These are phyloP conservation scores for Aulostomus chinensis DNA, from an alignment of 2,797 vertebrate species.

Conservation along the genomic window DNA sequence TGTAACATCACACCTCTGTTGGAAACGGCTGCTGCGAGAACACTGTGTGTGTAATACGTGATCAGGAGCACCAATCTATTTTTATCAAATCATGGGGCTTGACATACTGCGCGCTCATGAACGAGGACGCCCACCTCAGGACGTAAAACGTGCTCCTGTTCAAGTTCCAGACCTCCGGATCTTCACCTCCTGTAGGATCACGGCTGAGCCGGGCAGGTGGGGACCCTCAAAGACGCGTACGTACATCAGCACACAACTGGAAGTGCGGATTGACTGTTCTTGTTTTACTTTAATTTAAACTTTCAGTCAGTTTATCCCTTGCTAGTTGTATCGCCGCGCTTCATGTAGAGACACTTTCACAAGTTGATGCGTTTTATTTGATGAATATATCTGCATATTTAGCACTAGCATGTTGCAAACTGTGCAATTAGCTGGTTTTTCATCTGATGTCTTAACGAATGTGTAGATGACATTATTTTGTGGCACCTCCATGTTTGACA, in stretches of 20 bases:
- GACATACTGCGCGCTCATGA: conserved; percentile 31
- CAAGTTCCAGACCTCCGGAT: conserved; percentile 25
- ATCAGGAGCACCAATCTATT: conserved; percentile 78
- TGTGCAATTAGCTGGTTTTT: too few relatives aligned
- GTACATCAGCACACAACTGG: too few relatives aligned
- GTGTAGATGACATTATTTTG: too few relatives aligned
- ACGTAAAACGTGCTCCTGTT: conserved; percentile 45
- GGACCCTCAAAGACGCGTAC: conserved; percentile 16
- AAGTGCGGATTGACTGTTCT: too few relatives aligned
- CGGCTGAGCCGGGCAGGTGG: conserved; percentile 67
- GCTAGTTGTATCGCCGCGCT: too few relatives aligned
- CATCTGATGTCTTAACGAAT: too few relatives aligned
- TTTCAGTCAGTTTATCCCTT: too few relatives aligned
- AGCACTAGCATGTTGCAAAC: too few relatives aligned
- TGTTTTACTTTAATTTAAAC: too few relatives aligned
- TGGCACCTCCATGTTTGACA: too few relatives aligned
- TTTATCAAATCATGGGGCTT: conserved; percentile 78
- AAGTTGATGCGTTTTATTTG: not conserved
- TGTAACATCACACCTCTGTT: conserved; percentile 70
- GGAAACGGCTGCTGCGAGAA: conserved; percentile 39
- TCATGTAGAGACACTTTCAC: not conserved
- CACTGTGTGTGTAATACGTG: conserved; percentile 72
- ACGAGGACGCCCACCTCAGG: conserved; percentile 53
- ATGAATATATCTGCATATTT: too few relatives aligned
- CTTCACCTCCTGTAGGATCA: conserved; percentile 29